A percentile compares a stretch with the other conserved stretches of the same genome.
Evolutionary conservation across 2,888 invertebrate species (phyloP).

Genomic region (Electrophaes corylata): DNA sequence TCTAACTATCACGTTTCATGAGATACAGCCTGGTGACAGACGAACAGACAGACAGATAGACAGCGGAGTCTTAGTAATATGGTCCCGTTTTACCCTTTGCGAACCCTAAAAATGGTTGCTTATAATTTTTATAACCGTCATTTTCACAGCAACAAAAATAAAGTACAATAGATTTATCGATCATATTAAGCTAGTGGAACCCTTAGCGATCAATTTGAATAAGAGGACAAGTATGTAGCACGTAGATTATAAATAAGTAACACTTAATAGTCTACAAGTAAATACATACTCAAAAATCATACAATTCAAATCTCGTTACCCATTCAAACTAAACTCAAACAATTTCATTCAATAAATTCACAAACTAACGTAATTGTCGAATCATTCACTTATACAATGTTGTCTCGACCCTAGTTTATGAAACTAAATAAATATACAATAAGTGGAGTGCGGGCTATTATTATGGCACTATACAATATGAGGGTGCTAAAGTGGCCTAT

Average conservation of each 20-base stretch:
- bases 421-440: conserved; percentile 48
- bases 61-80: no score
- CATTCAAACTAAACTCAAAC: conserved; percentile 33
- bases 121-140: no score
- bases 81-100: no score
- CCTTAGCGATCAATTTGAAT: no score
- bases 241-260: not conserved
- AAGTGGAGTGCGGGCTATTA: conserved; percentile 53
- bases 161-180: no score
- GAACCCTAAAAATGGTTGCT: no score
- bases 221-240: no score
- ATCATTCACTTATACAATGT: conserved; percentile 68
- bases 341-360: conserved; percentile 73
- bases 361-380: conserved; percentile 68
- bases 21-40: no score
- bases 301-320: conserved; percentile 10
- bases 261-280: not conserved
- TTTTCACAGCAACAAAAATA: no score
- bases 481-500: conserved; percentile 49
- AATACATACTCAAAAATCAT: conserved; percentile 4
- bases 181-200: no score
- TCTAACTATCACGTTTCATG: no score
- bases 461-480: conserved; percentile 24
- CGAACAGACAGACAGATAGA: no score
- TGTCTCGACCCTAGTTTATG: conserved; percentile 46